Conservation (phyloP, 2,888 invertebrate genomes). For the Rhimphoctona megacephalus region DNA sequence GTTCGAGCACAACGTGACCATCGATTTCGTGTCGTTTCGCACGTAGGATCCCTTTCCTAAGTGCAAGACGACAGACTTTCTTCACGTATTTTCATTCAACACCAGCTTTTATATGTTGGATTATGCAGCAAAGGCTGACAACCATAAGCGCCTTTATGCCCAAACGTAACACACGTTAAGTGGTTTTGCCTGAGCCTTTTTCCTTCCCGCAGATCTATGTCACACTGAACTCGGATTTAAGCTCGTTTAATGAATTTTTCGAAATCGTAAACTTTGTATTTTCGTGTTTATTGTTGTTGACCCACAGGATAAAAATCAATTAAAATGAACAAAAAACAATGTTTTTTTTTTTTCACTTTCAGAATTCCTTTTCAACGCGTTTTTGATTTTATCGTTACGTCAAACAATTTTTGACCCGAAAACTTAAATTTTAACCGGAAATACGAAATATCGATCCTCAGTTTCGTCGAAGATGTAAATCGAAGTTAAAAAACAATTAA, state of each 20-base stretch:
- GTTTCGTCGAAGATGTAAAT: neutral
- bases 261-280: neutral
- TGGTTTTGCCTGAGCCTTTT: neutral
- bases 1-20: conserved; percentile 65
- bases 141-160: conserved; percentile 15
- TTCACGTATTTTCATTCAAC: conserved; percentile 56
- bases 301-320: neutral
- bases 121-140: conserved; percentile 17
- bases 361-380: neutral
- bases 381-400: neutral
- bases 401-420: neutral
- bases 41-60: conserved; percentile 70
- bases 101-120: conserved; percentile 22
- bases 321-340: neutral
- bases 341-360: neutral
- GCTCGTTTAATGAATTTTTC: neutral
- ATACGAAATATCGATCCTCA: neutral
- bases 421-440: neutral
- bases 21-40: conserved; percentile 71
- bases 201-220: neutral
- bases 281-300: neutral
- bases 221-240: neutral
- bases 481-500: neutral
- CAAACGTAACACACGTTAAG: conserved; percentile 1
- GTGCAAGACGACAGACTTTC: conserved; percentile 69